Conservation (phyloP, 2,113 vertebrate species). For the Clarias macrocephalus region DNA sequence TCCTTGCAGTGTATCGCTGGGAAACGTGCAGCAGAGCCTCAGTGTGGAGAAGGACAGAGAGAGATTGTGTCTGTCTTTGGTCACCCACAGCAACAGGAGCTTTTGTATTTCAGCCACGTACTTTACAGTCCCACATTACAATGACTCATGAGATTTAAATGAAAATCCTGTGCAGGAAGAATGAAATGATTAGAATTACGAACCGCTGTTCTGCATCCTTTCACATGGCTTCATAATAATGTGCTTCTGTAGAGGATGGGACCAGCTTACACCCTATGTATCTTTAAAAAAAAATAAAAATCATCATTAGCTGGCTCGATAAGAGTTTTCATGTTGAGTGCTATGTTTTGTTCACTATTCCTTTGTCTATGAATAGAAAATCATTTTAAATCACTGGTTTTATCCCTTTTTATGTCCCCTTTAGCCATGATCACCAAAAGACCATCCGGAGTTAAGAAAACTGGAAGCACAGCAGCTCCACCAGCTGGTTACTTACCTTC, state of each 20-base stretch:
- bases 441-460: background rate
- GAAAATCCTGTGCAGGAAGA: slow-evolving; percentile 31
- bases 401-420: background rate
- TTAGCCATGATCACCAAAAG: background rate
- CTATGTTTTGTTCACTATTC: background rate
- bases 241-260: background rate
- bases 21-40: slow-evolving; percentile 10
- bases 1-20: slow-evolving; percentile 23
- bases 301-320: slow-evolving; percentile 12
- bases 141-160: slow-evolving; percentile 42
- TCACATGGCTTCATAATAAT: background rate
- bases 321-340: background rate
- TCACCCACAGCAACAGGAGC: slow-evolving; percentile 50
- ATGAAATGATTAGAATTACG: slow-evolving; percentile 32
- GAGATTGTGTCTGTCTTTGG: slow-evolving; percentile 41
- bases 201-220: slow-evolving; percentile 6
- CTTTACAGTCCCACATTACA: slow-evolving; percentile 32
- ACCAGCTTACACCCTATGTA: background rate
- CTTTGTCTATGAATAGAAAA: background rate
- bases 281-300: slow-evolving; percentile 26
- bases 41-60: slow-evolving; percentile 15
- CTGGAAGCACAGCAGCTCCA: background rate
- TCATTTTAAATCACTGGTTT: background rate
- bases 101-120: slow-evolving; percentile 48
- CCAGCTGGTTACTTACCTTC: background rate